These are phyloP conservation scores for Cephus rjabovi DNA, from an alignment of 2,888 invertebrate genomes.

Conservation along the genomic window DNA sequence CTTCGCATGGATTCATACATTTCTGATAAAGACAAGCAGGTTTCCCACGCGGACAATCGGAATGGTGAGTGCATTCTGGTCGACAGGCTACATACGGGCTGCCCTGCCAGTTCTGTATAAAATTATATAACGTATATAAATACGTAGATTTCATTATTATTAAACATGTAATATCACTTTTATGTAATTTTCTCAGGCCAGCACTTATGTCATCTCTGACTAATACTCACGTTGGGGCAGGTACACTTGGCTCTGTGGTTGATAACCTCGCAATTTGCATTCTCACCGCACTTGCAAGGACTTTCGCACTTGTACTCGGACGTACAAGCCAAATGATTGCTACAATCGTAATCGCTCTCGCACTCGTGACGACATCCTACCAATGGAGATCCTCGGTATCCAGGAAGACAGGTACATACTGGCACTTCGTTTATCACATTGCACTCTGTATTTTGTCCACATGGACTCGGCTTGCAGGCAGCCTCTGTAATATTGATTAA, in stretches of 20 bases:
- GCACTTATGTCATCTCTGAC: too few relatives aligned
- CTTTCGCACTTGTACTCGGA: slow-evolving; percentile 80
- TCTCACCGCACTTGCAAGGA: slow-evolving; percentile 84
- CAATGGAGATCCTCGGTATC: slow-evolving; percentile 82
- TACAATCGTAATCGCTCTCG: slow-evolving; percentile 81
- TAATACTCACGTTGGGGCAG: slow-evolving; percentile 76
- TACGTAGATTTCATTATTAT: too few relatives aligned
- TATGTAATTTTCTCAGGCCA: too few relatives aligned
- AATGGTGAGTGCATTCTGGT: slow-evolving; percentile 83
- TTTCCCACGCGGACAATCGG: slow-evolving; percentile 81
- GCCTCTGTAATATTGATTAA: slow-evolving; percentile 74
- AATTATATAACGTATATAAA: slow-evolving; percentile 10
- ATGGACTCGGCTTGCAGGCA: slow-evolving; percentile 85
- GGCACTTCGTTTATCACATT: slow-evolving; percentile 81
- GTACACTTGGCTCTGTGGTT: slow-evolving; percentile 83
- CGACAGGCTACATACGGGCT: slow-evolving; percentile 81
- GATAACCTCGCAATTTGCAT: slow-evolving; percentile 82
- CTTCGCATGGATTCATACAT: slow-evolving; percentile 86
- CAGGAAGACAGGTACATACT: slow-evolving; percentile 82
- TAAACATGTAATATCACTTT: too few relatives aligned
- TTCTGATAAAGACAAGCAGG: slow-evolving; percentile 86
- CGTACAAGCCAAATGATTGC: slow-evolving; percentile 76
- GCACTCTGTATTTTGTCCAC: slow-evolving; percentile 84
- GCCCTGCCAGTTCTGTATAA: slow-evolving; percentile 78
- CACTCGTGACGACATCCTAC: slow-evolving; percentile 86